These are phyloP conservation scores for Heliconius cydno DNA, from an alignment of 2,888 invertebrate genomes.

Conservation along the genomic window DNA sequence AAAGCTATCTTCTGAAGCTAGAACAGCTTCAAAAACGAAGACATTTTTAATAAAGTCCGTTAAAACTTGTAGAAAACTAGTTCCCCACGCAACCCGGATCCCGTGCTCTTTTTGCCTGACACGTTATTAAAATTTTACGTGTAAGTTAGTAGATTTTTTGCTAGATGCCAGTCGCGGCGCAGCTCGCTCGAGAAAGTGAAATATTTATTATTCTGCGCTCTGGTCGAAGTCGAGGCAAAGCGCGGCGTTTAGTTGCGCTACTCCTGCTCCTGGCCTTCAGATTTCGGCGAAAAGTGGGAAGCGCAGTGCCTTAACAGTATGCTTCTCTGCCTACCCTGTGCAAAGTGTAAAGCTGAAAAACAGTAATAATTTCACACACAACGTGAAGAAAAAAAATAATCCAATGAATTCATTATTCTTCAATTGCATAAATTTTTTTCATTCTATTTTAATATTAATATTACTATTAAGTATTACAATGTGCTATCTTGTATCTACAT, in stretches of 20 bases:
- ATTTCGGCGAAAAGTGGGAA: no score
- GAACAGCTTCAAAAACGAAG: neutral
- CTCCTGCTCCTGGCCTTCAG: no score
- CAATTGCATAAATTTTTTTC: neutral
- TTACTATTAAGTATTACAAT: constrained; percentile 4
- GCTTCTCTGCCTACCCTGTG: no score
- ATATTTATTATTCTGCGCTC: no score
- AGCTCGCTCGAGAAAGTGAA: neutral
- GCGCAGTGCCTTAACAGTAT: no score
- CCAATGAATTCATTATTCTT: no score
- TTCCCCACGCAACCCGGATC: constrained; percentile 39
- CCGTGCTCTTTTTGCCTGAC: constrained; percentile 30
- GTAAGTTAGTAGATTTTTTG: neutral
- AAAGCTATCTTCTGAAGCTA: neutral
- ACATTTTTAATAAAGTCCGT: neutral
- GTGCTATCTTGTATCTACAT: neutral
- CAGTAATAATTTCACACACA: no score
- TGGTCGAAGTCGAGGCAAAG: no score
- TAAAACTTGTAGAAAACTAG: constrained; percentile 45
- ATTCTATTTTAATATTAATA: neutral
- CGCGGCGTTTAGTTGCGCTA: no score
- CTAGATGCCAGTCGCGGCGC: neutral
- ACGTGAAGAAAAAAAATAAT: neutral
- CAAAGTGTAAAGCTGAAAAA: no score
- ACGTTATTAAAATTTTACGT: neutral